Conservation (phyloP, 2,113 vertebrate genomes). For the Phalacrocorax carbo region DNA sequence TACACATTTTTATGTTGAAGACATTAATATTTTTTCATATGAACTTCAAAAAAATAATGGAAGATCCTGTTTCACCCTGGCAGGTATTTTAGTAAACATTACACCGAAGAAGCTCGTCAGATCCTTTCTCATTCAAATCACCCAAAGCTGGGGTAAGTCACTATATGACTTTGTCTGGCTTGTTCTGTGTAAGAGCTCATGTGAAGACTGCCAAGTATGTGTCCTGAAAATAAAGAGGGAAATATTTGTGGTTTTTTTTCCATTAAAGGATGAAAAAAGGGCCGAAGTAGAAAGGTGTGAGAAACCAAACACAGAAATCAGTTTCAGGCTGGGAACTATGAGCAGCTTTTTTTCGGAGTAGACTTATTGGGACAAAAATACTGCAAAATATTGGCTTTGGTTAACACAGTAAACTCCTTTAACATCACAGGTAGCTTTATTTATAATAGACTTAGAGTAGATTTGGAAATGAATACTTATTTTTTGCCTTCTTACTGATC, state of each 20-base stretch:
- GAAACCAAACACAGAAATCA: not conserved
- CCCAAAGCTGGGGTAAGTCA: slow-evolving; percentile 90
- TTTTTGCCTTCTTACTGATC: not conserved
- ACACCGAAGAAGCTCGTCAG: slow-evolving; percentile 84
- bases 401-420: not conserved
- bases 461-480: not conserved
- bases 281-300: not conserved
- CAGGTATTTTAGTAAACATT: slow-evolving; percentile 95
- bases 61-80: not conserved
- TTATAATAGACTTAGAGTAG: not conserved
- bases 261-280: not conserved
- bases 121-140: slow-evolving; percentile 91
- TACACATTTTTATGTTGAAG: not conserved
- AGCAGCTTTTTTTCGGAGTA: not conserved
- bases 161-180: not conserved
- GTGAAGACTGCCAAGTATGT: not conserved
- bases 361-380: not conserved
- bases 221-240: not conserved
- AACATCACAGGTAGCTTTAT: not conserved
- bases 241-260: not conserved
- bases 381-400: not conserved
- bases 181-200: not conserved
- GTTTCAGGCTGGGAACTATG: not conserved
- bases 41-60: not conserved
- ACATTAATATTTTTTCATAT: not conserved